Base-by-base conservation (phyloP, 1,140 invertebrate genomes). In the Trinorchestia longiramus region DNA sequence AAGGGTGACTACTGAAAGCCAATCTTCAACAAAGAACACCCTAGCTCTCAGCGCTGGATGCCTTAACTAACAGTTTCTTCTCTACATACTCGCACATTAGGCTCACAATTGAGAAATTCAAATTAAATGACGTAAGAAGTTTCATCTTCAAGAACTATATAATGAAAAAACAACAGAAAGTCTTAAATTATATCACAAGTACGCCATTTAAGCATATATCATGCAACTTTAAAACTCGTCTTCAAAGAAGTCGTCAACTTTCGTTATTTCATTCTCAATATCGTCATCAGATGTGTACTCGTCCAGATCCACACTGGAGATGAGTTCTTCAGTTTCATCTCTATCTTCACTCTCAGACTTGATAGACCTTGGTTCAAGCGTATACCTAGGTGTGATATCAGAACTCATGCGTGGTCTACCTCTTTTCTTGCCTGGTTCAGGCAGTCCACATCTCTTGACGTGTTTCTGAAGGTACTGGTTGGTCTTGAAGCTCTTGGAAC, bases 391-490 rank as follows among this genome's bases (percentile, higher is more conserved):
- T 0, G 92, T 45, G 36, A 94, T 47, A 36, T 90, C 88, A 8
- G 88, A 42, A 43, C 88, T 90, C 88, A 94, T 4, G n/a, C 96
- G 96, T 90, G 96, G 95, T 57, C 96, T 87, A 57, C 96, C 96
- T 87, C 96, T 96, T 47, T 96, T 97, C 43, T 96, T 97, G 23
- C 96, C 96, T 28, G 96, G 96, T 36, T 96, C 96, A 95, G 96
- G 96, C 90, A 96, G 95, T 40, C 96, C 96, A 95, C 96, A 96
- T 88, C 96, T 96, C 90, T 96, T 96, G 23, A 95, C 87, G 95
- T 96, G 96, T 62, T 96, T 96, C 90, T 96, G 96, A 43, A 96
- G 91, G 96, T 96, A 96, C 95, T 96, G 96, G 43, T 96, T 96
- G 40, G 96, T 96, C 96, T 96, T 96, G 95, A 96, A 96, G 91